Conservation (phyloP, 2,113 vertebrate genomes). For the Micronisus gabar region DNA sequence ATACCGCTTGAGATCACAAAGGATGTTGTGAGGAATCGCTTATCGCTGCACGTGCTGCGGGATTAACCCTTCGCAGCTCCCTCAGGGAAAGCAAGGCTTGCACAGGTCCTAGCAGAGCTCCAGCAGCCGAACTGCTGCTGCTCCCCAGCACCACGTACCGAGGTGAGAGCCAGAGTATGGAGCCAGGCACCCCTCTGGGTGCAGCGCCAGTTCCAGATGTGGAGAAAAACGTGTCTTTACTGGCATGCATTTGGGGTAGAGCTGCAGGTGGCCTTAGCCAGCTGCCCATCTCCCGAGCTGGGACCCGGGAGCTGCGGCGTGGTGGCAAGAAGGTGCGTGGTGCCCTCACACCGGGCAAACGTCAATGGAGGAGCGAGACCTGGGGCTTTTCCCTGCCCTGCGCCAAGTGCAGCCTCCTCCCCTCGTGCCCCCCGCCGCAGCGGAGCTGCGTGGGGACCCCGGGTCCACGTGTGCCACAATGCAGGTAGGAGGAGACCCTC, state of each 20-base stretch:
- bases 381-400: not conserved
- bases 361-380: not conserved
- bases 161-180: rapidly evolving
- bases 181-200: not conserved
- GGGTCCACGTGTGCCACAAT: rapidly evolving
- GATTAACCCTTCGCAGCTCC: not conserved
- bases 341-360: rapidly evolving
- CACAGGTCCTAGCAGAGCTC: not conserved
- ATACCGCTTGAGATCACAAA: not conserved
- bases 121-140: not conserved
- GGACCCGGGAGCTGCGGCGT: rapidly evolving
- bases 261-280: not conserved
- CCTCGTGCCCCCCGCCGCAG: not conserved
- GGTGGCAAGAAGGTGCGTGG: not conserved
- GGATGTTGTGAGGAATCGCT: not conserved
- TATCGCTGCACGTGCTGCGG: not conserved
- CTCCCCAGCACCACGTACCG: not conserved
- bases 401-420: not conserved
- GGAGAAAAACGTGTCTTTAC: not conserved
- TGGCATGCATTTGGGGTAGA: not conserved
- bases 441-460: not conserved
- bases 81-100: not conserved
- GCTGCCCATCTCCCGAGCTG: not conserved
- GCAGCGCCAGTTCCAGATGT: not conserved
- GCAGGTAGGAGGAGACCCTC: not conserved